phyloP scores from a whole-genome alignment of 2,113 vertebrate genomes.

The Etheostoma spectabile region DNA sequence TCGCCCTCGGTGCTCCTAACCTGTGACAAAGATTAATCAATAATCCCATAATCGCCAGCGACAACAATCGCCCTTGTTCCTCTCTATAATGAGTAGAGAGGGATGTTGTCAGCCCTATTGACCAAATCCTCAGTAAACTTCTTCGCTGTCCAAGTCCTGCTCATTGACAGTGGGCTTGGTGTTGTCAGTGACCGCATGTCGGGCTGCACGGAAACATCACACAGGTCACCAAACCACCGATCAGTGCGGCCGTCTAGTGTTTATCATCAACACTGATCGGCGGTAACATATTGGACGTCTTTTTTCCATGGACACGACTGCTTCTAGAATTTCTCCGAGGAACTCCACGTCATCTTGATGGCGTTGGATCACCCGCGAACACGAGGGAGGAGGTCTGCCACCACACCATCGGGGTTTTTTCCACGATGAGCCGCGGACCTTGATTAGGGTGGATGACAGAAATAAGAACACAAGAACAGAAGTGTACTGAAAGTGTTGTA shows the following conservation, averaged over 20 bases:
- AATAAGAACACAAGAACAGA: neutral
- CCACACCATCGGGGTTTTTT: conserved; percentile 79
- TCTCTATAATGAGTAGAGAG: neutral
- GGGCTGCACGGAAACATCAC: conserved; percentile 67
- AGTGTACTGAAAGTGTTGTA: neutral
- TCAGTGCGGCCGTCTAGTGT: neutral
- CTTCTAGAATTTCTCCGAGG: conserved; percentile 92
- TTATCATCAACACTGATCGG: neutral
- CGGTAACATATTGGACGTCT: neutral
- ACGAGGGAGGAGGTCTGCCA: conserved; percentile 91
- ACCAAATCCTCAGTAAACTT: conserved; percentile 96
- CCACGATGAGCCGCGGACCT: conserved; percentile 86
- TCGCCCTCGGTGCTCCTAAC: neutral
- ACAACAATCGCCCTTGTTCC: neutral
- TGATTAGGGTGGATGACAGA: conserved; percentile 1
- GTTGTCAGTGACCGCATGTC: conserved; percentile 90
- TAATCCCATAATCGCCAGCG: neutral
- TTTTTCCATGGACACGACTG: conserved; percentile 89
- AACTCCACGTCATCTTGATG: conserved; percentile 92
- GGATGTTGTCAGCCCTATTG: conserved; percentile 90
- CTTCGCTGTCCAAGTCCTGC: conserved; percentile 88
- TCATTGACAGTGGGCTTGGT: conserved; percentile 96
- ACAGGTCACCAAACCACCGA: neutral
- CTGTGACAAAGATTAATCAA: neutral
- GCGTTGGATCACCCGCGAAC: conserved; percentile 90